Conservation (phyloP, 2,113 vertebrate genomes). For the Gambusia affinis region DNA sequence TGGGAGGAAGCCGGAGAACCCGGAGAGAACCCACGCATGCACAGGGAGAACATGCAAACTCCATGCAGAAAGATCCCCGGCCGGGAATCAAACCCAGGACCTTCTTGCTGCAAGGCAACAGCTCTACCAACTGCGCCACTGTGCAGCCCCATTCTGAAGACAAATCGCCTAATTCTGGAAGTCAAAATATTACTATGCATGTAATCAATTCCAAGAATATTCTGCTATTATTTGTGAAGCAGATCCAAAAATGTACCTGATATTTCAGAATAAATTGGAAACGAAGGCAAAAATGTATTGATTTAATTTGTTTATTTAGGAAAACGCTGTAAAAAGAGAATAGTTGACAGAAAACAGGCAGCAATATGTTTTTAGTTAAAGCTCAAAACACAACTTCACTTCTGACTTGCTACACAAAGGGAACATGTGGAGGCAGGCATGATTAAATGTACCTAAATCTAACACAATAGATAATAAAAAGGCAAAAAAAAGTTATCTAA, state of each 20-base stretch:
- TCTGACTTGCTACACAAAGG: not conserved
- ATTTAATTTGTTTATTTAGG: slow-evolving; percentile 40
- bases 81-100: too few species aligned
- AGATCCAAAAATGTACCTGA: not conserved
- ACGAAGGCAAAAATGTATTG: not conserved
- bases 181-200: too few species aligned
- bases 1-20: too few species aligned
- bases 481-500: not conserved
- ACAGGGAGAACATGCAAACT: too few species aligned
- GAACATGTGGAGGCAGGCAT: slow-evolving; percentile 20
- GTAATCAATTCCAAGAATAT: not conserved
- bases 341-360: not conserved
- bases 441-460: not conserved
- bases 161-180: too few species aligned
- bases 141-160: too few species aligned
- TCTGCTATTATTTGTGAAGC: not conserved
- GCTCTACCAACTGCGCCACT: too few species aligned
- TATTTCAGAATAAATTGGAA: not conserved
- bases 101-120: too few species aligned
- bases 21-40: too few species aligned
- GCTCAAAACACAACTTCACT: not conserved
- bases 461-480: not conserved
- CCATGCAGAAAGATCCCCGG: too few species aligned
- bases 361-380: not conserved
- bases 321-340: slow-evolving; percentile 35